A percentile compares a stretch with the other conserved stretches of the same genome.
Evolutionary conservation across 1,140 invertebrate species (phyloP).

Genomic region (Procambarus clarkii): DNA sequence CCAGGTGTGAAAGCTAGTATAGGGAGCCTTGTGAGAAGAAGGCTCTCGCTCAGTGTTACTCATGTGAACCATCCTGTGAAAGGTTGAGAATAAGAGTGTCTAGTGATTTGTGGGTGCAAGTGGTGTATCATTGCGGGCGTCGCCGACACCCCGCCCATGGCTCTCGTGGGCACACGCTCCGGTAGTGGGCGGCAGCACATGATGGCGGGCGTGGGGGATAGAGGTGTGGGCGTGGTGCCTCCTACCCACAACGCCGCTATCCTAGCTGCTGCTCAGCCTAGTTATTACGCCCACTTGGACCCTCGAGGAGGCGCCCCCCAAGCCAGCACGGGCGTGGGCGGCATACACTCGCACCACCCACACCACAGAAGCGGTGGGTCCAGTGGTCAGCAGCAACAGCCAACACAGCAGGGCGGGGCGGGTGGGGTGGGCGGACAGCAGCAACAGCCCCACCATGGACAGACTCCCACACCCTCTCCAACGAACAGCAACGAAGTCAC

Average conservation of each 20-base stretch:
- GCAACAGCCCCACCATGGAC: conserved; percentile 41
- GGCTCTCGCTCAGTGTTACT: conserved; percentile 5
- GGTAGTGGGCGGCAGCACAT: conserved; percentile 61
- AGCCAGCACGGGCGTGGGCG: conserved; percentile 58
- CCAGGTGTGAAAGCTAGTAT: background rate
- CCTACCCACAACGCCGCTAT: conserved; percentile 63
- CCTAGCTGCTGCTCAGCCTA: conserved; percentile 64
- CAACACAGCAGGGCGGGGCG: conserved; percentile 26
- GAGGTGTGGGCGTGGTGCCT: conserved; percentile 62
- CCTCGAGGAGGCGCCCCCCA: conserved; percentile 53
- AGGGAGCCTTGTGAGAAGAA: background rate
- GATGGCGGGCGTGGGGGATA: conserved; percentile 56
- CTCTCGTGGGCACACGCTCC: conserved; percentile 64
- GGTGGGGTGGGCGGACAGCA: conserved; percentile 43
- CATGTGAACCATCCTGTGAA: conserved; percentile 3
- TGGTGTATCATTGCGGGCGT: conserved; percentile 24
- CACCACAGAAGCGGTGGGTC: conserved; percentile 46
- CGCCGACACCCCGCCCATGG: conserved; percentile 63
- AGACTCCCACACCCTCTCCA: conserved; percentile 45
- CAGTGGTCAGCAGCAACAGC: conserved; percentile 52
- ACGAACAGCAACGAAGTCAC: conserved; percentile 81
- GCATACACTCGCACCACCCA: conserved; percentile 58
- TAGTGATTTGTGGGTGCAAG: background rate
- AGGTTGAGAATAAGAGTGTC: background rate
- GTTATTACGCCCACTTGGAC: conserved; percentile 68